Evolutionary conservation across 1,140 invertebrate species (phyloP).

Genomic region (Fopius arisanus): DNA sequence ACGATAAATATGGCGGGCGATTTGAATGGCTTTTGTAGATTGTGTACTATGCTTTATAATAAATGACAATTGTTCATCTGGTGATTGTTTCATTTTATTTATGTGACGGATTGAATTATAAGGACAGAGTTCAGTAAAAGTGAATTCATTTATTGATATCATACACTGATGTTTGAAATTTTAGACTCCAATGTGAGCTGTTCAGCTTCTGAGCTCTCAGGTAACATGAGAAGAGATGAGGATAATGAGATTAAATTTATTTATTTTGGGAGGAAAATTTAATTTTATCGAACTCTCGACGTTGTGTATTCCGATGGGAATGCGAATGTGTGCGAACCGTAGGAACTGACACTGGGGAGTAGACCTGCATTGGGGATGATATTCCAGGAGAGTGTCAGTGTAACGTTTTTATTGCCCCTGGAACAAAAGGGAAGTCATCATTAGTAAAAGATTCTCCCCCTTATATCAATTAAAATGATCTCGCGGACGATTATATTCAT

Average conservation of each 20-base stretch:
- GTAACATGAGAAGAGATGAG: not conserved
- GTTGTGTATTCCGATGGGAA: slow-evolving; percentile 91
- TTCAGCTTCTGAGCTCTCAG: not conserved
- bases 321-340: slow-evolving; percentile 84
- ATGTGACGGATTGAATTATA: too few species aligned
- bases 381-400: slow-evolving; percentile 95
- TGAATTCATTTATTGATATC: slow-evolving; percentile 7
- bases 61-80: too few species aligned
- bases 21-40: too few species aligned
- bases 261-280: not conserved
- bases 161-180: not conserved
- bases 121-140: not conserved
- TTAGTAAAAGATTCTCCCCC: not conserved
- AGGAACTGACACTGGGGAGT: slow-evolving; percentile 84
- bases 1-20: too few species aligned
- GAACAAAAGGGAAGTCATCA: slow-evolving; percentile 50
- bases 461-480: too few species aligned
- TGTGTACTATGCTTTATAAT: too few species aligned
- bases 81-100: too few species aligned
- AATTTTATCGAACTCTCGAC: slow-evolving; percentile 71
- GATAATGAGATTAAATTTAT: not conserved
- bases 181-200: not conserved
- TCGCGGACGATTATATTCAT: not conserved
- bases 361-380: slow-evolving; percentile 98
- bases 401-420: slow-evolving; percentile 93